Percentiles rank a stretch among this genome's conserved stretches.
These are phyloP conservation scores for Pheosia gnoma DNA, from an alignment of 2,888 invertebrate species.

Conservation along the genomic window DNA sequence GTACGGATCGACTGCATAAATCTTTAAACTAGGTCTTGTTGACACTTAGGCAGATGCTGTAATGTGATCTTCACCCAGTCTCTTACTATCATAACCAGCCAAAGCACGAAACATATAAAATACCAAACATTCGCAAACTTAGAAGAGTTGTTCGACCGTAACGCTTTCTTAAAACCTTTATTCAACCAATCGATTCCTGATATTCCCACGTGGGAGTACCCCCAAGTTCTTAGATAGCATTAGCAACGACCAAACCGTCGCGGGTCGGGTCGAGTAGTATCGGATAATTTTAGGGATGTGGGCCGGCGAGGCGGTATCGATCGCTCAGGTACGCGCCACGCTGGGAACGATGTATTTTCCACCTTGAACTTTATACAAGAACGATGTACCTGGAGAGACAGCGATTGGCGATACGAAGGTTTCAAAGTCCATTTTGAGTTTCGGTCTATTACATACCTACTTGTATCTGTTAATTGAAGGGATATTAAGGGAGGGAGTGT, in stretches of 20 bases:
- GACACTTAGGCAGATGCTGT: too few relatives aligned
- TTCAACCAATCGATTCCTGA: not conserved
- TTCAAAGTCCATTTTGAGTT: not conserved
- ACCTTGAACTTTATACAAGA: slow-evolving; percentile 39
- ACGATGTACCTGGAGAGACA: slow-evolving; percentile 14
- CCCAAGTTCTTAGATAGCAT: slow-evolving; percentile 12
- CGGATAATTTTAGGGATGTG: slow-evolving; percentile 58
- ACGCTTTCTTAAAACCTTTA: not conserved
- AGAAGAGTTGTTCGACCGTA: not conserved
- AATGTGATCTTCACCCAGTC: too few relatives aligned
- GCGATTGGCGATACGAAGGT: not conserved
- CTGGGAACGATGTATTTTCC: slow-evolving; percentile 35
- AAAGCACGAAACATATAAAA: not conserved
- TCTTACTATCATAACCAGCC: too few relatives aligned
- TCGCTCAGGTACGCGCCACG: slow-evolving; percentile 38
- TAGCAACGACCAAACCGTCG: slow-evolving; percentile 8
- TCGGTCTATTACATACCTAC: not conserved
- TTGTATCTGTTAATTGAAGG: too few relatives aligned
- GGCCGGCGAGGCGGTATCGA: slow-evolving; percentile 46
- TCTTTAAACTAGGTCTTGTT: too few relatives aligned
- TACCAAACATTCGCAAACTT: not conserved
- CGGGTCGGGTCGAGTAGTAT: slow-evolving; percentile 33
- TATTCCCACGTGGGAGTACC: not conserved
- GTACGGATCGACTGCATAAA: too few relatives aligned
- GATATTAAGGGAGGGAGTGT: too few relatives aligned